These are phyloP conservation scores for Tenebrosternarchus preto DNA, from an alignment of 2,113 vertebrate species.

Conservation along the genomic window DNA sequence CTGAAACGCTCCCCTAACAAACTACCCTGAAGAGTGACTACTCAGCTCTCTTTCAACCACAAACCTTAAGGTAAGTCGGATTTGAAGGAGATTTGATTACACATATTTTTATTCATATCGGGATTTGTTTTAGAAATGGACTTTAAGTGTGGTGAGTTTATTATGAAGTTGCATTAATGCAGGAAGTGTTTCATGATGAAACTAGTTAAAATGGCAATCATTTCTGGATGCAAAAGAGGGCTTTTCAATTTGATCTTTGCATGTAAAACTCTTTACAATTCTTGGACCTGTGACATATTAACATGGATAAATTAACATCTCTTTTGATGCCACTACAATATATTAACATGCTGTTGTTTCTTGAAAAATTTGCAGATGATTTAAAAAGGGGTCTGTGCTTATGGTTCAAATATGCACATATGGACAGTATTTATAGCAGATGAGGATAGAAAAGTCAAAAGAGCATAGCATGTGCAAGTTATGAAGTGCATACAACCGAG, in stretches of 20 bases:
- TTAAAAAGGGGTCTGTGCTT: not conserved
- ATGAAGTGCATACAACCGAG: conserved; percentile 30
- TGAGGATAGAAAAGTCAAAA: not conserved
- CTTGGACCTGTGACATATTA: not conserved
- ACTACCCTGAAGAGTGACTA: not conserved
- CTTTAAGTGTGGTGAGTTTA: not conserved
- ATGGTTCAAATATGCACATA: not conserved
- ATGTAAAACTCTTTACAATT: not conserved
- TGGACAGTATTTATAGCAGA: not conserved
- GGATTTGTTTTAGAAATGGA: conserved; percentile 31
- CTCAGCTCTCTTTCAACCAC: conserved; percentile 34
- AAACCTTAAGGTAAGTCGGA: conserved; percentile 69
- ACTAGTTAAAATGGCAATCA: not conserved
- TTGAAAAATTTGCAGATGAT: not conserved
- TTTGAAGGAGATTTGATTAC: conserved; percentile 15
- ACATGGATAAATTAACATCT: not conserved
- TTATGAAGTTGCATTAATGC: not conserved
- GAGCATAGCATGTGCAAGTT: conserved; percentile 12
- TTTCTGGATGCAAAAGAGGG: not conserved
- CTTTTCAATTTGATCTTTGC: conserved; percentile 19
- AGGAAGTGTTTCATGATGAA: conserved; percentile 31
- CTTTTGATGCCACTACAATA: not conserved
- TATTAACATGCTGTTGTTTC: not conserved
- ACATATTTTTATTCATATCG: conserved; percentile 1
- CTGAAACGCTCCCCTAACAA: not conserved